These are phyloP conservation scores for Labrus mixtus DNA, from an alignment of 2,113 vertebrate genomes.

Conservation along the genomic window DNA sequence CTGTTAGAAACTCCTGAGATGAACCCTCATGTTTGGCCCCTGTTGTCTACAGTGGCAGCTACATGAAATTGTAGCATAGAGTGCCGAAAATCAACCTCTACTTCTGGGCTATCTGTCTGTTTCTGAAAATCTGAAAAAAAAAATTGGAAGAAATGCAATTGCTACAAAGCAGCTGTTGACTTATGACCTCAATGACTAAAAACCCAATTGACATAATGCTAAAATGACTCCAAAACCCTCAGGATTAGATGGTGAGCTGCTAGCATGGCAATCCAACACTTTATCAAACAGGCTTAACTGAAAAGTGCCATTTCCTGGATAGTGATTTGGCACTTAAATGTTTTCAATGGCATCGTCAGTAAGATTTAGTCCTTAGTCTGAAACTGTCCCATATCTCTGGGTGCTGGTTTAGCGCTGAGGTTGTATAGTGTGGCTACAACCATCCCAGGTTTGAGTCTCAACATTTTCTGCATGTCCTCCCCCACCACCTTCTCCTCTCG, in stretches of 20 bases:
- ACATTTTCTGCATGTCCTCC: too few species aligned
- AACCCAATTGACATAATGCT: constrained; percentile 7
- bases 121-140: not conserved
- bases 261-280: not conserved
- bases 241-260: not conserved
- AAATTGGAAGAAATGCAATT: constrained; percentile 5
- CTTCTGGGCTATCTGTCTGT: not conserved
- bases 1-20: not conserved
- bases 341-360: not conserved
- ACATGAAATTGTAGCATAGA: not conserved
- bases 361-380: constrained; percentile 7
- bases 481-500: too few species aligned
- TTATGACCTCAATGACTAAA: constrained; percentile 6
- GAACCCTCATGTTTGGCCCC: not conserved
- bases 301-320: not conserved
- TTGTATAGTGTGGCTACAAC: too few species aligned
- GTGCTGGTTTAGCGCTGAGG: too few species aligned
- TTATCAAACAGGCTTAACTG: not conserved
- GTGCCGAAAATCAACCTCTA: not conserved
- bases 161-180: not conserved
- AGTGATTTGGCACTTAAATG: not conserved
- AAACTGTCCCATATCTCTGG: not conserved
- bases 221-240: constrained; percentile 10
- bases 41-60: not conserved
- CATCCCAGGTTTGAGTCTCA: too few species aligned